Conservation (phyloP, 2,888 invertebrate species). For the Aleiodes alternator region DNA sequence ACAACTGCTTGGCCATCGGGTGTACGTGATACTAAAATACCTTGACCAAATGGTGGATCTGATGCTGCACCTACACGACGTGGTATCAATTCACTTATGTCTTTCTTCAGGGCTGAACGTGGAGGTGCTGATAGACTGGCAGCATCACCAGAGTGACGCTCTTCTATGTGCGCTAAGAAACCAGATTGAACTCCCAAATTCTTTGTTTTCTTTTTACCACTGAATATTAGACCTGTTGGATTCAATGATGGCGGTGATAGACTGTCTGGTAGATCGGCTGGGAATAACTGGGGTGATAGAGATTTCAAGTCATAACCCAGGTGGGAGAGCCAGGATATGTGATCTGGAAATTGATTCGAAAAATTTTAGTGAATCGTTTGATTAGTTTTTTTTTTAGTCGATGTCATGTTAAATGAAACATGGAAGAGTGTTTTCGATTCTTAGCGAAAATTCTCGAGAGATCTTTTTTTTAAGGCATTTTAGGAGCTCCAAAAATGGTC, state of each 20-base stretch:
- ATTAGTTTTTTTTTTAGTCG: background rate
- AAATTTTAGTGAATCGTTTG: background rate
- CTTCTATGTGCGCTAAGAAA: slow-evolving; percentile 87
- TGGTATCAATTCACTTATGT: slow-evolving; percentile 83
- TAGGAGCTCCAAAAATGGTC: too few relatives aligned
- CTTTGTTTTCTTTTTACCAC: slow-evolving; percentile 76
- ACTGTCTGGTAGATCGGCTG: slow-evolving; percentile 82
- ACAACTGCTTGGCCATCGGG: slow-evolving; percentile 88
- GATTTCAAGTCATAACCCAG: slow-evolving; percentile 91
- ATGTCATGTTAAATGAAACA: too few relatives aligned
- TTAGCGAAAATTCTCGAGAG: too few relatives aligned
- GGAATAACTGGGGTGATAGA: slow-evolving; percentile 90
- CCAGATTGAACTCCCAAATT: slow-evolving; percentile 89
- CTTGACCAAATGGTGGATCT: slow-evolving; percentile 91
- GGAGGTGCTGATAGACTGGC: slow-evolving; percentile 86
- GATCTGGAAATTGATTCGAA: slow-evolving; percentile 80
- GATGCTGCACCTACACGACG: slow-evolving; percentile 88
- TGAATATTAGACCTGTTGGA: slow-evolving; percentile 79
- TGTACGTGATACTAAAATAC: slow-evolving; percentile 89
- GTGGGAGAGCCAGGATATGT: slow-evolving; percentile 89
- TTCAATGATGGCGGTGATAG: slow-evolving; percentile 83
- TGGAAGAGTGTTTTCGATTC: too few relatives aligned
- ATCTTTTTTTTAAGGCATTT: too few relatives aligned
- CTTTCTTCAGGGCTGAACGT: slow-evolving; percentile 87
- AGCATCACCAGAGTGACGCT: slow-evolving; percentile 87